phyloP scores from a whole-genome alignment of 2,113 vertebrate species.

The Engraulis encrasicolus region DNA sequence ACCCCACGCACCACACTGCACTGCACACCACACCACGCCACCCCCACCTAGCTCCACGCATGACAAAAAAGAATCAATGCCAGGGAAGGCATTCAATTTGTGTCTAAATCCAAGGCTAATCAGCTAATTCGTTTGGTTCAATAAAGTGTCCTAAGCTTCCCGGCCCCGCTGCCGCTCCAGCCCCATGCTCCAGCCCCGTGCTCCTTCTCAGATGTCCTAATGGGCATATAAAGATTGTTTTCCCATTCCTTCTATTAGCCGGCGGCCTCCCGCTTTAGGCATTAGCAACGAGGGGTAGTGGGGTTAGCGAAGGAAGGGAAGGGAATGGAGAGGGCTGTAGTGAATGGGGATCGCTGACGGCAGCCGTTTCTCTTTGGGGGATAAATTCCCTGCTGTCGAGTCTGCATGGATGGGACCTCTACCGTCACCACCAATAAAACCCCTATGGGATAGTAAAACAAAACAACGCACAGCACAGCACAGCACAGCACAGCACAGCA shows the following conservation, averaged over 20 bases:
- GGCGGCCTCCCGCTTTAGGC: constrained; percentile 24
- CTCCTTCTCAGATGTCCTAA: constrained; percentile 42
- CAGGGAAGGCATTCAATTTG: constrained; percentile 64
- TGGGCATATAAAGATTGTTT: constrained; percentile 48
- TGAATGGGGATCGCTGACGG: constrained; percentile 18
- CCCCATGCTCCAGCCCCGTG: too few relatives aligned
- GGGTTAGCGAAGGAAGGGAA: too few relatives aligned
- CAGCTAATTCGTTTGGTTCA: constrained; percentile 65
- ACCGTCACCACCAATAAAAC: too few relatives aligned
- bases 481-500: neutral
- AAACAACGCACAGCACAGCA: neutral
- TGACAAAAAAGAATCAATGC: constrained; percentile 59
- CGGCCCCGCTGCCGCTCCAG: constrained; percentile 15
- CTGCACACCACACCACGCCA: too few relatives aligned
- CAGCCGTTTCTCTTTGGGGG: constrained; percentile 33
- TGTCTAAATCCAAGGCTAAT: constrained; percentile 64
- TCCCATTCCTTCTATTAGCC: constrained; percentile 45
- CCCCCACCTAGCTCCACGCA: constrained; percentile 34
- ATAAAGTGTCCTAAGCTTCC: constrained; percentile 48
- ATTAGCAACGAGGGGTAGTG: neutral
- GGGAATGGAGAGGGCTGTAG: too few relatives aligned
- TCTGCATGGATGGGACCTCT: neutral
- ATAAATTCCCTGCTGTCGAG: constrained; percentile 24
- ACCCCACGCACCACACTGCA: too few relatives aligned
- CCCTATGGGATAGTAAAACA: neutral